Evolutionary conservation across 2,888 invertebrate genomes (phyloP).

Genomic region (Drosophila colorata): DNA sequence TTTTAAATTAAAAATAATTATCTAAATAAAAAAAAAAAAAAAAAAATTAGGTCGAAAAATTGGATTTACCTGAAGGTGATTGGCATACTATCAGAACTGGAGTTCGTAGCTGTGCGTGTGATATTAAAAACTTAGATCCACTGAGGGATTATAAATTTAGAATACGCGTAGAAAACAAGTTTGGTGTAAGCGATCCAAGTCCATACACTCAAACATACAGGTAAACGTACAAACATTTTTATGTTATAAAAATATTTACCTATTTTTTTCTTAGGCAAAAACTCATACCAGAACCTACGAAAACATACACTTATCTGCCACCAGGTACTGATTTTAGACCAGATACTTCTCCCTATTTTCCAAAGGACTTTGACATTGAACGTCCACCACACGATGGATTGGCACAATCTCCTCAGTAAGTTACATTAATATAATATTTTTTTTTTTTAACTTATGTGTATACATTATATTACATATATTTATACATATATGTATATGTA

Average conservation of each 20-base stretch:
- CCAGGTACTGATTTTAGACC: conserved; percentile 93
- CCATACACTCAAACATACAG: conserved; percentile 93
- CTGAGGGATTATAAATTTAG: conserved; percentile 98
- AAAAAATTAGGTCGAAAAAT: conserved; percentile 91
- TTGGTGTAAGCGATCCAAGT: conserved; percentile 98
- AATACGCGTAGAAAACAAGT: conserved; percentile 97
- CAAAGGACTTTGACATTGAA: conserved; percentile 96
- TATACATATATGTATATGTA: too few species aligned
- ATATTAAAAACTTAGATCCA: conserved; percentile 95
- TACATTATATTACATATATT: too few species aligned
- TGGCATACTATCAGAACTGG: conserved; percentile 96
- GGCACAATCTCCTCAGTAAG: conserved; percentile 90
- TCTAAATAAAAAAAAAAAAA: too few species aligned
- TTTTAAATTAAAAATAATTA: too few species aligned
- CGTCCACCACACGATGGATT: conserved; percentile 94
- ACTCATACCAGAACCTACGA: conserved; percentile 92
- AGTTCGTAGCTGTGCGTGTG: conserved; percentile 94
- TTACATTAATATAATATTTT: neutral
- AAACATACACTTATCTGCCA: conserved; percentile 91
- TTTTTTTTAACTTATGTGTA: too few species aligned
- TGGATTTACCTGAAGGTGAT: conserved; percentile 95
- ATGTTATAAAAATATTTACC: too few species aligned
- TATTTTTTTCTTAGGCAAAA: conserved; percentile 86
- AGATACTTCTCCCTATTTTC: conserved; percentile 94
- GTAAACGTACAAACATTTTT: conserved; percentile 44